phyloP scores from a whole-genome alignment of 1,140 invertebrate species.

The Liolophura sinensis region DNA sequence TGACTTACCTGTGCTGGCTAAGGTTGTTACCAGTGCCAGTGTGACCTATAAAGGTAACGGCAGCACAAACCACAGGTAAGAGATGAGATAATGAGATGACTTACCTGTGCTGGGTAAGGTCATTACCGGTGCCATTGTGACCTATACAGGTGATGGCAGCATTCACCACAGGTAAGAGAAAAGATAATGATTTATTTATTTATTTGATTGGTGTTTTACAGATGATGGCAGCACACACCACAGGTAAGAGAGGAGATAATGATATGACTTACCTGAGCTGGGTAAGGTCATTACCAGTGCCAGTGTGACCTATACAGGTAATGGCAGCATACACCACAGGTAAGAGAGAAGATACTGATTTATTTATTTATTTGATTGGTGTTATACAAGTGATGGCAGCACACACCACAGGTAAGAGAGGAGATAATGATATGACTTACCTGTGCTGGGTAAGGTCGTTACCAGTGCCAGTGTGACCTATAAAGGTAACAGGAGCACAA shows the following conservation, averaged over 20 bases:
- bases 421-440: constrained; percentile 63
- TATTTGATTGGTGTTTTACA: constrained; percentile 69
- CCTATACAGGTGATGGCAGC: background rate
- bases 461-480: background rate
- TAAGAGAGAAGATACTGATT: background rate
- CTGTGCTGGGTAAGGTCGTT: background rate
- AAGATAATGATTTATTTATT: constrained; percentile 39
- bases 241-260: constrained; percentile 66
- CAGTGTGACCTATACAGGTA: background rate
- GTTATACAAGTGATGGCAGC: constrained; percentile 68
- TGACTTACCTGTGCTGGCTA: constrained; percentile 65
- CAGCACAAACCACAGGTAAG: constrained; percentile 67
- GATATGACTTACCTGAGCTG: constrained; percentile 58
- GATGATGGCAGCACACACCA: constrained; percentile 67
- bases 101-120: constrained; percentile 69
- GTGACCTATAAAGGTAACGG: constrained; percentile 69
- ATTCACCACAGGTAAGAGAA: too few species aligned
- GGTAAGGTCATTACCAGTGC: background rate
- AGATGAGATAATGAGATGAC: constrained; percentile 64
- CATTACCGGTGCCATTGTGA: constrained; percentile 19
- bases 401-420: constrained; percentile 67
- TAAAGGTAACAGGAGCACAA: background rate
- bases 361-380: constrained; percentile 65
- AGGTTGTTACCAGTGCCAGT: constrained; percentile 66
- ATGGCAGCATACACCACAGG: too few species aligned